Percentiles rank a stretch among this genome's conserved stretches.
These are phyloP conservation scores for Oasisia sp. DNA, from an alignment of 2,888 invertebrate species.

Conservation along the genomic window DNA sequence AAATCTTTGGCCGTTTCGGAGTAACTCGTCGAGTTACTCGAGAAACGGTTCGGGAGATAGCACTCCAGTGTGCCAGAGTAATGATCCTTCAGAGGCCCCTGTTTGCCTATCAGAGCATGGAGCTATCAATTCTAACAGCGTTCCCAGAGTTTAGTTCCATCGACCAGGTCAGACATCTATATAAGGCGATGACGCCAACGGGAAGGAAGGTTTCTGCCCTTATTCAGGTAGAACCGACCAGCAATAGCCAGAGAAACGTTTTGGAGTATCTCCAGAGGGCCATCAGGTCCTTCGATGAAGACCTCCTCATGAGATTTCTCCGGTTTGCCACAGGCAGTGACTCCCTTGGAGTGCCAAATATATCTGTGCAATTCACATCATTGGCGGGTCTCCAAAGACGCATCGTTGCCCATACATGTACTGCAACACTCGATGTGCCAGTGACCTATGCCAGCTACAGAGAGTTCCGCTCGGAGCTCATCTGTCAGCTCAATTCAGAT, in stretches of 20 bases:
- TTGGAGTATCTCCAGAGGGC: background rate
- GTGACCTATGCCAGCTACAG: background rate
- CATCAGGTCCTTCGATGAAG: background rate
- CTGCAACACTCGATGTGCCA: background rate
- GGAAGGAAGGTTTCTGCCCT: background rate
- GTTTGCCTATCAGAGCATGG: background rate
- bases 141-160: background rate
- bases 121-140: background rate
- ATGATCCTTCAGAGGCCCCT: background rate
- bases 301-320: background rate
- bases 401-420: background rate
- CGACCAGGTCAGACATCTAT: background rate
- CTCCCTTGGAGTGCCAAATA: no score
- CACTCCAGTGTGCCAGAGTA: background rate
- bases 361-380: no score
- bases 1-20: background rate
- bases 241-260: background rate
- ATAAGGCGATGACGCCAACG: background rate
- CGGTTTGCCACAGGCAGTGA: no score
- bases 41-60: background rate
- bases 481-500: background rate
- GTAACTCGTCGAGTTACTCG: background rate
- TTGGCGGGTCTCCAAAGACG: no score
- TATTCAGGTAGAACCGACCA: background rate
- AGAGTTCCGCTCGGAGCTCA: background rate